phyloP scores from a whole-genome alignment of 1,140 invertebrate genomes.

The Melitaea cinxia region DNA sequence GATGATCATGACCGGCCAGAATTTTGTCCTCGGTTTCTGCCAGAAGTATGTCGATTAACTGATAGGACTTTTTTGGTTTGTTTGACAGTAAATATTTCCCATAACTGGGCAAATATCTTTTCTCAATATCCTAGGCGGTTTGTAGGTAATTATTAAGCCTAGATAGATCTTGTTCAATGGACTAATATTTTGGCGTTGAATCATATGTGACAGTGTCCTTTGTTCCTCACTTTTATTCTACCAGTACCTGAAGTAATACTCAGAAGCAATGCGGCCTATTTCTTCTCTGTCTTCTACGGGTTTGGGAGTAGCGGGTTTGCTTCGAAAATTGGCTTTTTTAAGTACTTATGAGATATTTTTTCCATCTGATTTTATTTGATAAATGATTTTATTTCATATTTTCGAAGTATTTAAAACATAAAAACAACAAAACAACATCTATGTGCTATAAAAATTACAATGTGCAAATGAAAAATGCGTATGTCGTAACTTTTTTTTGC shows the following conservation, averaged over 20 bases:
- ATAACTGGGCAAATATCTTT: too few relatives aligned
- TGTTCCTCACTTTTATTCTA: conserved; percentile 64
- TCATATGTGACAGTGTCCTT: conserved; percentile 31
- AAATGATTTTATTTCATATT: conserved; percentile 4
- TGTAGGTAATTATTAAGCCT: too few relatives aligned
- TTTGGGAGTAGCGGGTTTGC: conserved; percentile 27
- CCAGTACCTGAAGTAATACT: conserved; percentile 99
- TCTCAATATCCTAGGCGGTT: too few relatives aligned
- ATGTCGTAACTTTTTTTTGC: conserved; percentile 3
- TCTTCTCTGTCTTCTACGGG: conserved; percentile 63
- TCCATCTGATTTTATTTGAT: too few relatives aligned
- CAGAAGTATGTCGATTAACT: too few relatives aligned
- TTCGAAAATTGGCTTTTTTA: conserved; percentile 20
- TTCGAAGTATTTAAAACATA: conserved; percentile 31
- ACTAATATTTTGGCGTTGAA: background rate
- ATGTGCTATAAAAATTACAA: conserved; percentile 37
- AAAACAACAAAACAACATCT: conserved; percentile 40
- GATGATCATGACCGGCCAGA: too few relatives aligned
- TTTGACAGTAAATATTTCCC: too few relatives aligned
- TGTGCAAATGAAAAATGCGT: conserved; percentile 19
- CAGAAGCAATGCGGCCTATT: conserved; percentile 85
- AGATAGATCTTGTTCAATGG: too few relatives aligned
- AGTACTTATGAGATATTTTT: too few relatives aligned
- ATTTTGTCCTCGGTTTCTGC: too few relatives aligned
- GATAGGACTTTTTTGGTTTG: too few relatives aligned